Percentiles rank a stretch among this genome's conserved stretches.
Evolutionary conservation across 1,140 invertebrate genomes (phyloP).

Genomic region (Temnothorax nylanderi): DNA sequence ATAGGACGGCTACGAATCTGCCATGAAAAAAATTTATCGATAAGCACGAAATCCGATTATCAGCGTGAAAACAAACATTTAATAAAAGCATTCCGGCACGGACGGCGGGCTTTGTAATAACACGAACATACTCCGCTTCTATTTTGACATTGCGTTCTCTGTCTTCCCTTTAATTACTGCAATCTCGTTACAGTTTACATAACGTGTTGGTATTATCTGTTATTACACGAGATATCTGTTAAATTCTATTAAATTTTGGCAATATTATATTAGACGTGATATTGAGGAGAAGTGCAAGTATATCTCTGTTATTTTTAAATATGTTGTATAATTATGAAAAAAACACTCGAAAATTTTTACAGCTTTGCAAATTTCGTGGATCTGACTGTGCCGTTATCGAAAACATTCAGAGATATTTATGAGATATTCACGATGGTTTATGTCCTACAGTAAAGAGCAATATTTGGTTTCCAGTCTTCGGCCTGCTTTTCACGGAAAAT

Average conservation of each 20-base stretch:
- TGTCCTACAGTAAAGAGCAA: slow-evolving; percentile 52
- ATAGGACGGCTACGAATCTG: background rate
- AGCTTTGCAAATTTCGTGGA: slow-evolving; percentile 6
- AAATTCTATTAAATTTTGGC: slow-evolving; percentile 5
- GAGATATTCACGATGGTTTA: slow-evolving; percentile 54
- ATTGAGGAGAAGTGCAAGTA: background rate
- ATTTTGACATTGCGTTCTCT: slow-evolving; percentile 18
- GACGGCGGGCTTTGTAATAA: slow-evolving; percentile 6
- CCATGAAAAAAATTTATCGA: background rate
- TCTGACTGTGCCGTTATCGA: slow-evolving; percentile 9
- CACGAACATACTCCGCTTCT: background rate
- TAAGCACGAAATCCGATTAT: slow-evolving; percentile 34
- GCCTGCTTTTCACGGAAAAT: slow-evolving; percentile 64
- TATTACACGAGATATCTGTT: slow-evolving; percentile 19
- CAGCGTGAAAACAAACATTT: slow-evolving; percentile 16
- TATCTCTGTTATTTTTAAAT: background rate
- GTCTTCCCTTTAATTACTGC: slow-evolving; percentile 31
- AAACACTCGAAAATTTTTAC: background rate
- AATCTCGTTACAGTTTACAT: slow-evolving; percentile 16
- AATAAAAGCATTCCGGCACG: slow-evolving; percentile 3
- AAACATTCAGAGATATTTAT: slow-evolving; percentile 38
- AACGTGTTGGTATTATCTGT: slow-evolving; percentile 32
- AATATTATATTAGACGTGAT: background rate
- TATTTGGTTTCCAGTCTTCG: slow-evolving; percentile 70
- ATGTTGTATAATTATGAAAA: background rate